These are phyloP conservation scores for Chymomyza caudatula DNA, from an alignment of 2,888 invertebrate species.

Conservation along the genomic window DNA sequence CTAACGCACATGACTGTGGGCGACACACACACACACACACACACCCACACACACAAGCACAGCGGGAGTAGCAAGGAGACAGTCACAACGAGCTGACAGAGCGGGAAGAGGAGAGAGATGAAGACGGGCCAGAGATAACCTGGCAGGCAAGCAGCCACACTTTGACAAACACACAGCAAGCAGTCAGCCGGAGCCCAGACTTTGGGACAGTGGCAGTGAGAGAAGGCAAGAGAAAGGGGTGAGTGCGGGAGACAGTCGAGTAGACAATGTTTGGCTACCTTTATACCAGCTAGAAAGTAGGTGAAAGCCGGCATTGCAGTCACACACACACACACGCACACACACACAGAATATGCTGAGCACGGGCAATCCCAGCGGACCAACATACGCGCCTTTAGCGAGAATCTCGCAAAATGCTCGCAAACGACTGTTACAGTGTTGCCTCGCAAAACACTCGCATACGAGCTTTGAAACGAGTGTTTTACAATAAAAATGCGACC, in stretches of 20 bases:
- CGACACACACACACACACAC: too few species aligned
- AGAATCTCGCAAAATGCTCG: too few species aligned
- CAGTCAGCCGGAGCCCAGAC: neutral
- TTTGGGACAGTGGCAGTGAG: constrained; percentile 8
- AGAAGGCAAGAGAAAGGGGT: constrained; percentile 2
- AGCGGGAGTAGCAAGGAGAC: neutral
- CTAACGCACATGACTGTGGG: constrained; percentile 33
- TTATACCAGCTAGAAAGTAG: constrained; percentile 58
- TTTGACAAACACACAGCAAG: constrained; percentile 63
- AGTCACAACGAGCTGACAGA: neutral
- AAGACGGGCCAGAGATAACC: constrained; percentile 54
- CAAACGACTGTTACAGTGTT: too few species aligned
- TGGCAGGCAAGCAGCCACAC: constrained; percentile 61
- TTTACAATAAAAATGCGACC: too few species aligned
- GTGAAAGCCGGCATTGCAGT: constrained; percentile 37
- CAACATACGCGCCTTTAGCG: too few species aligned
- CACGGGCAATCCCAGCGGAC: too few species aligned
- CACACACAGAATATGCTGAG: neutral
- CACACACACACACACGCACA: constrained; percentile 23
- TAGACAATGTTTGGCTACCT: constrained; percentile 62
- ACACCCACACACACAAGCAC: too few species aligned
- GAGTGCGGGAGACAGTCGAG: neutral
- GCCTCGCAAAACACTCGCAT: too few species aligned
- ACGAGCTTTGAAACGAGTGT: too few species aligned
- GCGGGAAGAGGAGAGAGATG: constrained; percentile 2